phyloP scores from a whole-genome alignment of 2,797 vertebrate genomes.

The Etheostoma perlongum region DNA sequence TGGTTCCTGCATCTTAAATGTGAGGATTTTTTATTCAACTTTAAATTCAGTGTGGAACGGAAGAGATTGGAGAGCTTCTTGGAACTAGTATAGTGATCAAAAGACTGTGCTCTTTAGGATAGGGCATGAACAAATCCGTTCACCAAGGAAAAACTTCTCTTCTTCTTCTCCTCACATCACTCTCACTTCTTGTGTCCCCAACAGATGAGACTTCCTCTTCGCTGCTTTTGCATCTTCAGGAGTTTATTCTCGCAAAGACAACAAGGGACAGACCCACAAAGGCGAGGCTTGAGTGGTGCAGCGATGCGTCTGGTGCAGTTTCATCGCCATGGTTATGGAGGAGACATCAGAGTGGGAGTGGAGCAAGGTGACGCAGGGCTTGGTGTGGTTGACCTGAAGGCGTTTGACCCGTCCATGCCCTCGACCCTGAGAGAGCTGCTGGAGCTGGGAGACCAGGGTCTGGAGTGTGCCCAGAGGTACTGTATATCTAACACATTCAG shows the following conservation, averaged over 20 bases:
- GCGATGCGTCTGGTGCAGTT: slow-evolving; percentile 93
- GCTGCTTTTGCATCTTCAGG: slow-evolving; percentile 53
- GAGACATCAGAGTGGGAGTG: slow-evolving; percentile 85
- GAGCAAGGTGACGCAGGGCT: slow-evolving; percentile 82
- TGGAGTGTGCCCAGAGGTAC: slow-evolving; percentile 88
- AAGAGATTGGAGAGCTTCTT: too few species aligned
- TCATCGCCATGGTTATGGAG: slow-evolving; percentile 63
- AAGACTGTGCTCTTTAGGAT: too few species aligned
- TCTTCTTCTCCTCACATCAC: neutral
- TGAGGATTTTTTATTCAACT: neutral
- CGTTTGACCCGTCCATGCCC: slow-evolving; percentile 89
- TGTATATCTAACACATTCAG: neutral
- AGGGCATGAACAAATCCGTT: too few species aligned
- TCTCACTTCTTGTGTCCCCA: slow-evolving; percentile 14
- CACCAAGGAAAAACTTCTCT: too few species aligned
- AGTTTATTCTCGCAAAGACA: slow-evolving; percentile 57
- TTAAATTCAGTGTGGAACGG: neutral
- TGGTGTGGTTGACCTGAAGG: slow-evolving; percentile 88
- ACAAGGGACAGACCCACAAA: slow-evolving; percentile 52
- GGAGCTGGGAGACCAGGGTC: slow-evolving; percentile 84
- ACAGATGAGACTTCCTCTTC: slow-evolving; percentile 81
- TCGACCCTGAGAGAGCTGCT: slow-evolving; percentile 88
- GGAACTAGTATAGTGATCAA: too few species aligned
- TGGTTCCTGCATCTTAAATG: neutral
- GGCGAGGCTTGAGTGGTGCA: slow-evolving; percentile 55